phyloP scores from a whole-genome alignment of 35 echinoderm and acorn worm species.

The Heliocidaris tuberculata region DNA sequence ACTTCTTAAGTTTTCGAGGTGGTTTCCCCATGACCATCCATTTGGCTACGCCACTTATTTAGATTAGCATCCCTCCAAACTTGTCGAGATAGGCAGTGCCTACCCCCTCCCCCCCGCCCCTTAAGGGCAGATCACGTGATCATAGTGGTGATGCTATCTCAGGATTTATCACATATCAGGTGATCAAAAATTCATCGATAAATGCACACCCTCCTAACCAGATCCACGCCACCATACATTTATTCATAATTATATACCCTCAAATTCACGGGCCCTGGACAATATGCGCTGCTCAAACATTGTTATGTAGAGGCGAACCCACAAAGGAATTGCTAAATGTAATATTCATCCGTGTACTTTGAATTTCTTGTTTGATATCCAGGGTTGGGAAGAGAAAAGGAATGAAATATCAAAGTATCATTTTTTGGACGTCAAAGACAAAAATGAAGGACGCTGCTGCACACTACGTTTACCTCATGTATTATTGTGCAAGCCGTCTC shows the following conservation, averaged over 20 bases:
- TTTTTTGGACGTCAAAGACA: not conserved
- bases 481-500: too few species aligned
- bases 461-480: too few species aligned
- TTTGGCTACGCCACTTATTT: not conserved
- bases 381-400: not conserved
- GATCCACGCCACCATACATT: not conserved
- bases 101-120: not conserved
- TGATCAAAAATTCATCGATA: not conserved
- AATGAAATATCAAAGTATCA: not conserved
- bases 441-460: not conserved
- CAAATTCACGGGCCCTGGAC: not conserved
- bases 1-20: too few species aligned
- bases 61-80: not conserved
- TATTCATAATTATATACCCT: not conserved
- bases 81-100: not conserved
- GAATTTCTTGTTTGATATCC: not conserved
- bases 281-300: not conserved
- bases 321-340: not conserved
- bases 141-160: not conserved
- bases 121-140: not conserved
- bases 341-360: not conserved
- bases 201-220: not conserved
- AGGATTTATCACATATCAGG: slow-evolving; percentile 11
- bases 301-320: not conserved
- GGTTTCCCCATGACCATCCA: not conserved